phyloP scores from a whole-genome alignment of 2,797 vertebrate species.

The Falco columbarius region DNA sequence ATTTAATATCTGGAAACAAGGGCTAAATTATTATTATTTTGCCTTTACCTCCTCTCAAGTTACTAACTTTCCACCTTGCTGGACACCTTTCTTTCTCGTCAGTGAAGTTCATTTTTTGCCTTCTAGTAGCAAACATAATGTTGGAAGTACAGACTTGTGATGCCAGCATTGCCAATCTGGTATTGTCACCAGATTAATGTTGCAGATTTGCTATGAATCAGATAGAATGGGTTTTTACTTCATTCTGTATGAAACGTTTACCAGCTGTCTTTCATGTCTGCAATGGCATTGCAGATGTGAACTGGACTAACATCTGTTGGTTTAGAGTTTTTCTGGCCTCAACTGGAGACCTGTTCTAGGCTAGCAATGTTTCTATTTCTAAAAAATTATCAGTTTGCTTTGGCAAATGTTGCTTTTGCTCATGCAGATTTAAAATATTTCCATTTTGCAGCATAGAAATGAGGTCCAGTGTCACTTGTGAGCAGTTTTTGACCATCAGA shows the following conservation, averaged over 20 bases:
- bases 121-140: neutral
- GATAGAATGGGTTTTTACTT: neutral
- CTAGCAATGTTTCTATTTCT: neutral
- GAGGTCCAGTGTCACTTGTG: neutral
- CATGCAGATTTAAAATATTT: neutral
- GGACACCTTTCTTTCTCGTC: neutral
- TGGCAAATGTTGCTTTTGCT: neutral
- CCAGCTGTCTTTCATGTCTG: neutral
- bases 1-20: accelerated
- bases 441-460: neutral
- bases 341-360: neutral
- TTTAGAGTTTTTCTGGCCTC: too few relatives aligned
- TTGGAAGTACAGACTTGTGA: neutral
- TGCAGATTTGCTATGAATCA: neutral
- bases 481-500: neutral
- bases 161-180: neutral
- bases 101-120: neutral
- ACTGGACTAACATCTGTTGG: neutral
- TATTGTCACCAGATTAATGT: neutral
- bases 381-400: neutral
- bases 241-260: neutral
- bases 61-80: neutral
- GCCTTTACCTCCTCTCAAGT: neutral
- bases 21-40: neutral
- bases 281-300: neutral